Evolutionary conservation across 1,140 invertebrate genomes (phyloP).

Genomic region (Mactra quadrangularis): DNA sequence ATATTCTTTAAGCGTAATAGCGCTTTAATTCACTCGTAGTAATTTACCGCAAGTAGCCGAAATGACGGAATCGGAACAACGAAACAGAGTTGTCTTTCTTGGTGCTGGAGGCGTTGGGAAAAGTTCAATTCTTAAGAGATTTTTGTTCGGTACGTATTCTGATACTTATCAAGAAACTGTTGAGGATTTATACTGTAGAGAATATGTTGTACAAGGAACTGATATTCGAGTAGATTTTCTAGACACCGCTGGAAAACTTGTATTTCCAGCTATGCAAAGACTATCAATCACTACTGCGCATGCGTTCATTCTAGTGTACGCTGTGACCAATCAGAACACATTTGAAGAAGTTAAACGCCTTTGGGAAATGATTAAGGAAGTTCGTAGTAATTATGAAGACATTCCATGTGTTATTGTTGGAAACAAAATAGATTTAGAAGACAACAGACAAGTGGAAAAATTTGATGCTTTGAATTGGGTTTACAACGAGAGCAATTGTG

Average conservation of each 20-base stretch:
- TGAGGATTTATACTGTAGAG: slow-evolving; percentile 94
- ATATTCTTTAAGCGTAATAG: too few relatives aligned
- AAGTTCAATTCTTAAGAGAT: slow-evolving; percentile 93
- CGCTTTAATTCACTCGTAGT: too few relatives aligned
- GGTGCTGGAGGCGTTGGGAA: slow-evolving; percentile 94
- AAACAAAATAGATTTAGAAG: slow-evolving; percentile 90
- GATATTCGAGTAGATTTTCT: slow-evolving; percentile 90
- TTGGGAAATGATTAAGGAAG: slow-evolving; percentile 93
- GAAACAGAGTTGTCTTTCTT: slow-evolving; percentile 92
- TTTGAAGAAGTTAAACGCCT: slow-evolving; percentile 91
- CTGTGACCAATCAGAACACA: slow-evolving; percentile 90
- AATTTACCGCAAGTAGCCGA: too few relatives aligned
- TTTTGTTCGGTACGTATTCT: slow-evolving; percentile 93
- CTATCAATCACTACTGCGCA: slow-evolving; percentile 94
- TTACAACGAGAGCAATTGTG: slow-evolving; percentile 73
- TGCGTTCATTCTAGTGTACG: slow-evolving; percentile 95
- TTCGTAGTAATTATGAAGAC: slow-evolving; percentile 90
- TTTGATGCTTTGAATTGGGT: slow-evolving; percentile 81
- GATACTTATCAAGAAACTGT: slow-evolving; percentile 94
- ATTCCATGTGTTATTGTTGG: slow-evolving; percentile 94
- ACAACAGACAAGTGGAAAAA: slow-evolving; percentile 77
- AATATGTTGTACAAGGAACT: slow-evolving; percentile 88
- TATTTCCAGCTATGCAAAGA: slow-evolving; percentile 83
- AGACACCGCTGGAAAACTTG: slow-evolving; percentile 90
- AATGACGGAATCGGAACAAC: slow-evolving; percentile 85